These are phyloP conservation scores for Xiphias gladius DNA, from an alignment of 2,113 vertebrate species.

Conservation along the genomic window DNA sequence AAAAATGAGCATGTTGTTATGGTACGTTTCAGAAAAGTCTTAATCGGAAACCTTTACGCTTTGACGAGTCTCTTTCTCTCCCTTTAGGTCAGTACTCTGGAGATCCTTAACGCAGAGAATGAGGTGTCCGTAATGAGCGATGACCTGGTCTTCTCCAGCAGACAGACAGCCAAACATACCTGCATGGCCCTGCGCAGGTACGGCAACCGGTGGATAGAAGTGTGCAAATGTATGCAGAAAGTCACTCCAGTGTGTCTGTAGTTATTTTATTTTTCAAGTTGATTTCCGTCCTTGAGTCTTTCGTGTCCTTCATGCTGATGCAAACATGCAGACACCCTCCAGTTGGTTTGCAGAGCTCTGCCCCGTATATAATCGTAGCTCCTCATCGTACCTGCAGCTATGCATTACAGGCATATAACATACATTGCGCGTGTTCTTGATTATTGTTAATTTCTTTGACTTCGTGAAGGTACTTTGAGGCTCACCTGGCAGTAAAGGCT, in stretches of 20 bases:
- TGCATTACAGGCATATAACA: background rate
- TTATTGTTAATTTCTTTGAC: background rate
- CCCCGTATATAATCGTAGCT: too few relatives aligned
- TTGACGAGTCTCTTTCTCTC: background rate
- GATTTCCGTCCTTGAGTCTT: too few relatives aligned
- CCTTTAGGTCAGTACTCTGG: slow-evolving; percentile 92
- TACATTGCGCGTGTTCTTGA: background rate
- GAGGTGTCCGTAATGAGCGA: slow-evolving; percentile 92
- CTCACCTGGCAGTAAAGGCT: slow-evolving; percentile 94
- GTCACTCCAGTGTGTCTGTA: background rate
- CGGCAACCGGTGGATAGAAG: background rate
- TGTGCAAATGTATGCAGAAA: too few relatives aligned
- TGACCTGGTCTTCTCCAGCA: slow-evolving; percentile 95
- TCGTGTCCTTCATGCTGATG: background rate
- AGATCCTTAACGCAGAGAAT: slow-evolving; percentile 92
- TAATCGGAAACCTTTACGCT: rapidly evolving
- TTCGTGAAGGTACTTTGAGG: slow-evolving; percentile 91
- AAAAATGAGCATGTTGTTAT: background rate
- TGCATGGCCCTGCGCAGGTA: slow-evolving; percentile 97
- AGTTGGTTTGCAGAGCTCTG: too few relatives aligned
- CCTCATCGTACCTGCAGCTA: background rate
- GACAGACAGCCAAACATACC: slow-evolving; percentile 96
- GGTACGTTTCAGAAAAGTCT: rapidly evolving
- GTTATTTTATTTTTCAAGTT: too few relatives aligned
- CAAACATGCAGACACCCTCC: background rate